Conservation (phyloP, 2,797 vertebrate genomes). For the Aeoliscus strigatus region DNA sequence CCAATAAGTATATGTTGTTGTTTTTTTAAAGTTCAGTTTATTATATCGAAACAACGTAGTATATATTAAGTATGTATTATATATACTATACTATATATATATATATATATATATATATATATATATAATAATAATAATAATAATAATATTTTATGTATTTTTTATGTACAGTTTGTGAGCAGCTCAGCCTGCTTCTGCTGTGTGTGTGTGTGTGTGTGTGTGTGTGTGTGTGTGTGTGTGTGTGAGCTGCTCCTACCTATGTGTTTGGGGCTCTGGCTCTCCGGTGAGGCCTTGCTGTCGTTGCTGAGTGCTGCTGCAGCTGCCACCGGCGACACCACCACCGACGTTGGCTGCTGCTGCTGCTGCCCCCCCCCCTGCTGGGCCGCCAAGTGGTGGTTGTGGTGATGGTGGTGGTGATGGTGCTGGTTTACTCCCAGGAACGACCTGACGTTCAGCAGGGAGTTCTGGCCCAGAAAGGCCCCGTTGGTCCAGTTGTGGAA, state of each 20-base stretch:
- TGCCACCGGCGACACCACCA: conserved; percentile 76
- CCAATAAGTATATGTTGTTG: too few species aligned
- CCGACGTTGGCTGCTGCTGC: conserved; percentile 77
- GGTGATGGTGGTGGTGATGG: conserved; percentile 73
- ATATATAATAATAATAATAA: too few species aligned
- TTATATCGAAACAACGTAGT: too few species aligned
- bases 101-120: too few species aligned
- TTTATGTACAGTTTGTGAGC: too few species aligned
- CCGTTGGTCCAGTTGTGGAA: conserved; percentile 99
- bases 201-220: conserved; percentile 21
- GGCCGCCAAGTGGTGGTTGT: conserved; percentile 76
- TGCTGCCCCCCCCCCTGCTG: conserved; percentile 76
- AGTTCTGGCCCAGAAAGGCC: conserved; percentile 93
- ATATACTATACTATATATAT: too few species aligned
- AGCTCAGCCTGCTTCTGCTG: conserved; percentile 51
- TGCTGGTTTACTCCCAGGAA: conserved; percentile 93
- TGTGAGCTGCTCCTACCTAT: conserved; percentile 78
- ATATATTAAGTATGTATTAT: too few species aligned
- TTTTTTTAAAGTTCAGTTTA: too few species aligned
- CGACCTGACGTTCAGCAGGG: conserved; percentile 91
- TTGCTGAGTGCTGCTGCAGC: conserved; percentile 74
- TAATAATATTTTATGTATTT: too few species aligned
- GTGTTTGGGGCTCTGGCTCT: conserved; percentile 87
- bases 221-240: conserved; percentile 6
- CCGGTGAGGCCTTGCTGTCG: conserved; percentile 80